These are phyloP conservation scores for Mareca penelope DNA, from an alignment of 2,797 vertebrate genomes.

Conservation along the genomic window DNA sequence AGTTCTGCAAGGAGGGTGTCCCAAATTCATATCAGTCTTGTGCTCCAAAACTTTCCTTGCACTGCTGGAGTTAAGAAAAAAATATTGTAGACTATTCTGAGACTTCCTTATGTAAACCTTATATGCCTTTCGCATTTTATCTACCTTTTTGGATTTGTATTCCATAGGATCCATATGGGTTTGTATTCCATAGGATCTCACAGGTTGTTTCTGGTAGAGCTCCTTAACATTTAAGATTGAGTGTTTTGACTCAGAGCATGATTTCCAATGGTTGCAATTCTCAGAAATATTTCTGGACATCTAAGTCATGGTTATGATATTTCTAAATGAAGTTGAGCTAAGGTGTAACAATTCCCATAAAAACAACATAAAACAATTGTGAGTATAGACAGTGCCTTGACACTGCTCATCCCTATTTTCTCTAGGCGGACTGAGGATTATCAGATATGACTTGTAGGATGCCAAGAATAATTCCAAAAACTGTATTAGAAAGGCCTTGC, in stretches of 20 bases:
- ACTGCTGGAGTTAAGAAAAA: neutral
- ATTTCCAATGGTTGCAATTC: neutral
- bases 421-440: neutral
- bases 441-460: neutral
- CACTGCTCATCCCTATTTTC: neutral
- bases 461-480: neutral
- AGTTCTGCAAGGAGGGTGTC: neutral
- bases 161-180: neutral
- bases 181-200: neutral
- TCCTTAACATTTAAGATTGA: neutral
- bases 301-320: no score
- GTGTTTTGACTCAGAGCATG: neutral
- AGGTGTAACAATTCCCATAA: neutral
- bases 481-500: neutral
- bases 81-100: neutral
- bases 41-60: neutral
- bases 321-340: neutral
- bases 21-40: neutral
- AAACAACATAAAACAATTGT: rapidly evolving
- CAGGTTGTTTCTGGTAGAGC: neutral
- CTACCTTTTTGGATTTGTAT: neutral
- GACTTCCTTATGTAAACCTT: neutral
- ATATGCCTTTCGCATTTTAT: neutral
- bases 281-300: neutral
- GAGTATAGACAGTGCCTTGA: neutral